Conservation (phyloP, 2,888 invertebrate species). For the Anodontia alba region DNA sequence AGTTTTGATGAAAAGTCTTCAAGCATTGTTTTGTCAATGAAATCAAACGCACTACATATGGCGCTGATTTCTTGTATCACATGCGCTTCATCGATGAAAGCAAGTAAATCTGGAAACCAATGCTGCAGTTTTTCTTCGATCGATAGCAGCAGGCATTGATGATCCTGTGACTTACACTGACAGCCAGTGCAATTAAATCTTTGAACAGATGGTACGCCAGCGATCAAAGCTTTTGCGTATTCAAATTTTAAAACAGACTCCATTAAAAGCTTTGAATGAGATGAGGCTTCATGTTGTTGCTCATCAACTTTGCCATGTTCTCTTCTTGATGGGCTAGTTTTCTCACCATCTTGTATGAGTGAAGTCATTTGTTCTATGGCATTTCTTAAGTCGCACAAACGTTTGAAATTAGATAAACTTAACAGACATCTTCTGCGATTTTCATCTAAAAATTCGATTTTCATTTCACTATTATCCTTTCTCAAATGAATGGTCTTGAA, state of each 20-base stretch:
- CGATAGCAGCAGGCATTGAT: background rate
- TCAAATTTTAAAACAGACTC: constrained; percentile 6
- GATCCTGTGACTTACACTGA: background rate
- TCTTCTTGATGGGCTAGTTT: background rate
- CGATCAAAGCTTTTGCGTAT: background rate
- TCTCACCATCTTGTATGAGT: background rate
- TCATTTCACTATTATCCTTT: background rate
- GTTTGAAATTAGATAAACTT: background rate
- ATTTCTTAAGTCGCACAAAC: constrained; percentile 1
- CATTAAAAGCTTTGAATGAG: background rate
- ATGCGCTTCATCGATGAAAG: background rate
- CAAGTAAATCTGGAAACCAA: constrained; percentile 1
- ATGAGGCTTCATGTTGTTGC: background rate
- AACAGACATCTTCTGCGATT: constrained; percentile 1
- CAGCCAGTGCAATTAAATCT: constrained; percentile 1
- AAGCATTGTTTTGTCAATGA: background rate
- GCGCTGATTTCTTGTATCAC: background rate
- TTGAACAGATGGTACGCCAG: background rate
- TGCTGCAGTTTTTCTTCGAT: constrained; percentile 1
- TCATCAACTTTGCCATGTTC: background rate
- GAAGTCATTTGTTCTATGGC: background rate
- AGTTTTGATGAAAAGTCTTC: background rate
- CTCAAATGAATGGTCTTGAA: background rate
- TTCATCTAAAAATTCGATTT: constrained; percentile 5
- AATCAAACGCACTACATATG: background rate